A percentile compares a stretch with the other conserved stretches of the same genome.
Conservation (phyloP, 2,113 vertebrate genomes). For the Neogale vison region DNA sequence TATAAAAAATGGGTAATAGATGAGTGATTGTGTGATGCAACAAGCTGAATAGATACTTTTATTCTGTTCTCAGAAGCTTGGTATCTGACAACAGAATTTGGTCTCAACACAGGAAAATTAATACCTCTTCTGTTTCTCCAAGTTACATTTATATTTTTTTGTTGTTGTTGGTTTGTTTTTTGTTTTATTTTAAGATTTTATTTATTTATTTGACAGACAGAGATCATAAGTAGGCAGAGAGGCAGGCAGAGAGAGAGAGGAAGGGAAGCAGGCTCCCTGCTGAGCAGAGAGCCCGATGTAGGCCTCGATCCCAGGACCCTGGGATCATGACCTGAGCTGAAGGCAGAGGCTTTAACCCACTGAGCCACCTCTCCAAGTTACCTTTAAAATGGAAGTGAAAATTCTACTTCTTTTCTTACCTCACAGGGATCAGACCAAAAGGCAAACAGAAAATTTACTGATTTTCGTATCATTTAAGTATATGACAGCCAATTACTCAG, state of each 20-base stretch:
- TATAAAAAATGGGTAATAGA: background rate
- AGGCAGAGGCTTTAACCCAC: too few species aligned
- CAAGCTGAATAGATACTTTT: background rate
- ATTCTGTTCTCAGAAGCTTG: conserved; percentile 8
- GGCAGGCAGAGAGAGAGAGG: too few species aligned
- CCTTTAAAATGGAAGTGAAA: background rate
- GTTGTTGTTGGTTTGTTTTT: too few species aligned
- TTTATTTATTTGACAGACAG: too few species aligned
- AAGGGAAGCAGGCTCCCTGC: too few species aligned
- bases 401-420: background rate
- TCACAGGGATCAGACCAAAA: background rate
- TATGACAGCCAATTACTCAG: background rate
- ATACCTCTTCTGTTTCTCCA: background rate
- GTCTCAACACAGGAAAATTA: background rate
- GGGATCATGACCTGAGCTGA: too few species aligned
- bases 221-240: too few species aligned
- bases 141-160: background rate
- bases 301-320: too few species aligned
- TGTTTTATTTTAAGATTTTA: too few species aligned
- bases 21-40: background rate
- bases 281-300: too few species aligned
- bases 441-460: background rate
- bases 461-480: background rate
- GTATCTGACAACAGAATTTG: conserved; percentile 16
- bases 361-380: background rate